Percentiles rank a stretch among this genome's conserved stretches.
These are phyloP conservation scores for Leucosticte australis DNA, from an alignment of 2,113 vertebrate species.

Conservation along the genomic window DNA sequence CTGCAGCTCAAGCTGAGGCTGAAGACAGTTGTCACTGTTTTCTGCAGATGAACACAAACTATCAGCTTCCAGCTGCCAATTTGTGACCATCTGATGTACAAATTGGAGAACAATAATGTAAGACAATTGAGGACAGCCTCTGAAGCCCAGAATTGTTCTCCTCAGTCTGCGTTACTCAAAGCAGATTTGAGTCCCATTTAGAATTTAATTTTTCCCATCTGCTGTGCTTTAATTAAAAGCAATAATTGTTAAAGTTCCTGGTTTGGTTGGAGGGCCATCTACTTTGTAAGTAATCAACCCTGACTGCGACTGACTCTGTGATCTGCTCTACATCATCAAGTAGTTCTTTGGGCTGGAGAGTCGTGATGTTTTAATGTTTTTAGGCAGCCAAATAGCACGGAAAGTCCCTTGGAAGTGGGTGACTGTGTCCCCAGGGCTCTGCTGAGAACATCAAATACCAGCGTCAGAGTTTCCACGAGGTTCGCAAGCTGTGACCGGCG, in stretches of 20 bases:
- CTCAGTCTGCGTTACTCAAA: conserved; percentile 35
- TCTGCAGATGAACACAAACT: background rate
- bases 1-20: background rate
- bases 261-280: background rate
- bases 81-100: conserved; percentile 51
- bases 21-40: conserved; percentile 17
- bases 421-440: background rate
- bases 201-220: conserved; percentile 52
- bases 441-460: background rate
- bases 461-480: conserved; percentile 4
- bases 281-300: background rate
- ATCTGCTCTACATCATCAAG: background rate
- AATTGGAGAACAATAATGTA: conserved; percentile 21
- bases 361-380: background rate
- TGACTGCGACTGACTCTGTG: background rate
- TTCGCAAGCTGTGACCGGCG: background rate
- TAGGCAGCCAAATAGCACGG: background rate
- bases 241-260: background rate
- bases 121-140: conserved; percentile 30
- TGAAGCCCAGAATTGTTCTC: conserved; percentile 8
- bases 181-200: conserved; percentile 35
- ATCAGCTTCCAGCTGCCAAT: conserved; percentile 26
- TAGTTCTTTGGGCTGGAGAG: background rate
- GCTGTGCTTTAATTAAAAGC: conserved; percentile 33
- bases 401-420: background rate